Evolutionary conservation across 2,888 invertebrate species (phyloP), one percentile per base, ranked within the genome.

Genomic region (Epinotia demarniana): DNA sequence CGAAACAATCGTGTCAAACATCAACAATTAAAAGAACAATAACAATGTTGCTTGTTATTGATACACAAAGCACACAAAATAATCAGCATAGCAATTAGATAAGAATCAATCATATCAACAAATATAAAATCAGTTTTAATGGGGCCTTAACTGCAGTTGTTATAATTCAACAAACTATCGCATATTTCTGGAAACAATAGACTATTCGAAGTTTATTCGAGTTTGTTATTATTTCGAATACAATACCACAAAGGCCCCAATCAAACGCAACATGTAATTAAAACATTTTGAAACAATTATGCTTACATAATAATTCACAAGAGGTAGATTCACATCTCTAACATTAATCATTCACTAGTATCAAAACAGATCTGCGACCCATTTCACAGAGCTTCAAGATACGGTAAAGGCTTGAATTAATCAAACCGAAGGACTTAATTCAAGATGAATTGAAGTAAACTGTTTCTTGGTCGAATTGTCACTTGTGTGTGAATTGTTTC

Each of bases 1-100:
- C 53, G 16, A 69, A 9, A 53, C 3, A 67, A 13, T 73, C 16
- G 13, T 39, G 53, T 71, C 70, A 60, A 68, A 72, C 64, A 71
- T 67, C 71, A 75, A 74, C 76, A 77, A 70, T 74, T 58, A 66
- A 77, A 67, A 75, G 63, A 53, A 75, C 69, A 73, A 73, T 70
- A 77, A 78, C 75, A 76, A 72, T 64, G 43, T 71, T 27, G 70
- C 23, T 70, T 74, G 69, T 74, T 74, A 70, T 74, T 63, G 43
- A 57, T 46, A 64, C 19, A 46, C 19, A 49, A 70, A 53, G 64
- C 64, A 66, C 63, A 75, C 55, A 70, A 16, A 69, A 70, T 62
- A 49, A 64, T 68, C 19, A 64, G 53, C 53, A 75, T 53, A 71
- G 70, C 43, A 53, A 75, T 63, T 64, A 39, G 63, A 70, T 70